Conservation (phyloP, 2,888 invertebrate genomes). For the Perithous albicinctus region DNA sequence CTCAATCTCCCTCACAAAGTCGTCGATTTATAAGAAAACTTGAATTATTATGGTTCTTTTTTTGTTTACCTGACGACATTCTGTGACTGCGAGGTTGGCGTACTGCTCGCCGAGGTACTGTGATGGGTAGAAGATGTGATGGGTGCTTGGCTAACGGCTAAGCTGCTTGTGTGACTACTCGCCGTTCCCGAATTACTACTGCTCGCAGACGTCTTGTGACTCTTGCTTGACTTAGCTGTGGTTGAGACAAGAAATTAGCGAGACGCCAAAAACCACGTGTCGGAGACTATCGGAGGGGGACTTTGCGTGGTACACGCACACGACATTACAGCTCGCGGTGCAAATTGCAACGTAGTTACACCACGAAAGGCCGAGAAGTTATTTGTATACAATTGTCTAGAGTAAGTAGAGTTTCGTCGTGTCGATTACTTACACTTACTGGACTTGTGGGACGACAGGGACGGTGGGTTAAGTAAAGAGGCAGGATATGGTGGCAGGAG, state of each 20-base stretch:
- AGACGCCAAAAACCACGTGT: constrained; percentile 15
- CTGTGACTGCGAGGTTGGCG: constrained; percentile 81
- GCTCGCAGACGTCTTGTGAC: constrained; percentile 82
- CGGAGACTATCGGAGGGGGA: background rate
- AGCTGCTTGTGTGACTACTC: constrained; percentile 71
- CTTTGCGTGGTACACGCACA: constrained; percentile 10
- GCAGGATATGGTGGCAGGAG: constrained; percentile 87
- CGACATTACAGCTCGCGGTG: background rate
- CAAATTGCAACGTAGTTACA: background rate
- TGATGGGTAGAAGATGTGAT: constrained; percentile 69
- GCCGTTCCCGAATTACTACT: constrained; percentile 71
- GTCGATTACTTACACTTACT: constrained; percentile 81
- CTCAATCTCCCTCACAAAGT: background rate
- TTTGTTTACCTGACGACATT: constrained; percentile 83
- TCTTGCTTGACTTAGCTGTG: constrained; percentile 83
- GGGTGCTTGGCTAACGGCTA: constrained; percentile 71
- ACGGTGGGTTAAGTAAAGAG: constrained; percentile 86
- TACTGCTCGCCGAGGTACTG: constrained; percentile 70
- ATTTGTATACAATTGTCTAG: background rate
- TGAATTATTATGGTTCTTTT: constrained; percentile 12
- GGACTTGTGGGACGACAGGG: constrained; percentile 85
- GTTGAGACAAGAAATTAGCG: constrained; percentile 43
- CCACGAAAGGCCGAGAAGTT: background rate
- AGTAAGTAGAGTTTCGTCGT: background rate
- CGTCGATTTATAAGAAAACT: background rate